Evolutionary conservation across 2,888 invertebrate species (phyloP), one percentile per base, ranked within the genome.

Genomic region (Eupeodes luniger): DNA sequence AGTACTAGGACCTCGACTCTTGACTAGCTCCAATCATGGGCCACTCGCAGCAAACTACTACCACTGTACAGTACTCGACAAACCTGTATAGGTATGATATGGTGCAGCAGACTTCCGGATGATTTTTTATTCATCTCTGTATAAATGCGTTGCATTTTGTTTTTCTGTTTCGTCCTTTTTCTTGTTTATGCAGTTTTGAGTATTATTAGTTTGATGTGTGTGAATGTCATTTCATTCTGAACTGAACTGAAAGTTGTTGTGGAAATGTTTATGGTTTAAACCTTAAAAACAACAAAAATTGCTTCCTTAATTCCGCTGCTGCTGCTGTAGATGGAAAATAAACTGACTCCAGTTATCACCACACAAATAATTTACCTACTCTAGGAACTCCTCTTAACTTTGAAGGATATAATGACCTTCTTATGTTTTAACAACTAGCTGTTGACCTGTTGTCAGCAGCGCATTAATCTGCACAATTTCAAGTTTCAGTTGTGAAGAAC

Each of bases 111-210:
- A 76, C 80, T 87, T 87, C 86, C 86, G 75, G 80, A 51, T 80
- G 34, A 83, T 83, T 80, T 72, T 86, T 79, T 86, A 80, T 79
- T 76, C 79, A 76, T 82, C 76, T 75, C 72, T 49, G 61, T 66
- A 12, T 53, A 64, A 64, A 59, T 66, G 61, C 64, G 36, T 75
- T 57, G 19, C 49, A 57, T 40, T 78, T 61, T 57, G 14, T 85
- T 59, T 64, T n/a, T 16, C 5, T 16, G 62, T 4, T 44, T 40
- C 11, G 40, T 59, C n/a, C 59, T 1, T 59, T 34, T 34, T 6
- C 1, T 59, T 34, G 27, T 6, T 6, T 14, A 14, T 34, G 27
- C 27, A 34, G 6, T 59, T 59, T 36, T 36, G 9, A 36, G 34
- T 59, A 34, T 75, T 64, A 64, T 51, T 67, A 75, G 72, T 72